Percentiles rank a stretch among this genome's conserved stretches.
phyloP scores from a whole-genome alignment of 2,888 invertebrate genomes.

The Drosophila quasianomalipes region DNA sequence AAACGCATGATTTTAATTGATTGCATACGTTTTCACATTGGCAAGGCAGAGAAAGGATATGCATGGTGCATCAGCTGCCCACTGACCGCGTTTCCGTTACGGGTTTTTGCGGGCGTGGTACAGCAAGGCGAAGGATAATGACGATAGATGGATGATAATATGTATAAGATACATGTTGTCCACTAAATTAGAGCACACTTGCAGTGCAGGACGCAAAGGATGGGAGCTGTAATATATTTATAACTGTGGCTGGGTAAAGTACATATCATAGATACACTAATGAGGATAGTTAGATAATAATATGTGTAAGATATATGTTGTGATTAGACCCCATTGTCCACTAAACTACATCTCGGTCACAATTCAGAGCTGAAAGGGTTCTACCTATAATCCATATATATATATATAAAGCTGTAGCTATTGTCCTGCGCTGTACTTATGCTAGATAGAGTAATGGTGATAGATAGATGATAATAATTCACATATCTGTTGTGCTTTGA shows the following conservation, averaged over 20 bases:
- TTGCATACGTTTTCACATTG: constrained; percentile 40
- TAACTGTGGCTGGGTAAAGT: constrained; percentile 45
- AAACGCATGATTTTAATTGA: constrained; percentile 62
- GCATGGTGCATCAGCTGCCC: constrained; percentile 7
- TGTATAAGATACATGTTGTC: not conserved
- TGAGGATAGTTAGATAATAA: not conserved
- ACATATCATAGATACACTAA: not conserved
- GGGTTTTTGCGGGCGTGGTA: constrained; percentile 6
- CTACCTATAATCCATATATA: not conserved
- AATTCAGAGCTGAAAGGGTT: not conserved
- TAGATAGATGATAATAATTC: not conserved
- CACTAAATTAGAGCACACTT: not conserved
- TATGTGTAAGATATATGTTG: not conserved
- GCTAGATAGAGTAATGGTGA: no score
- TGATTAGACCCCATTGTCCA: not conserved
- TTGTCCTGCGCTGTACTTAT: not conserved
- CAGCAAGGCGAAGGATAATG: not conserved
- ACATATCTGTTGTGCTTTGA: not conserved
- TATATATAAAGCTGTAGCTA: not conserved
- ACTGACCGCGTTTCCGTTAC: constrained; percentile 11
- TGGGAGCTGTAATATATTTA: not conserved
- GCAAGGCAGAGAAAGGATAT: constrained; percentile 5
- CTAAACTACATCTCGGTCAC: not conserved
- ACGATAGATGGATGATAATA: constrained; percentile 10
- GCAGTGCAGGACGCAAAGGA: constrained; percentile 1